Conservation (phyloP, 1,140 invertebrate species). For the Fopius arisanus region DNA sequence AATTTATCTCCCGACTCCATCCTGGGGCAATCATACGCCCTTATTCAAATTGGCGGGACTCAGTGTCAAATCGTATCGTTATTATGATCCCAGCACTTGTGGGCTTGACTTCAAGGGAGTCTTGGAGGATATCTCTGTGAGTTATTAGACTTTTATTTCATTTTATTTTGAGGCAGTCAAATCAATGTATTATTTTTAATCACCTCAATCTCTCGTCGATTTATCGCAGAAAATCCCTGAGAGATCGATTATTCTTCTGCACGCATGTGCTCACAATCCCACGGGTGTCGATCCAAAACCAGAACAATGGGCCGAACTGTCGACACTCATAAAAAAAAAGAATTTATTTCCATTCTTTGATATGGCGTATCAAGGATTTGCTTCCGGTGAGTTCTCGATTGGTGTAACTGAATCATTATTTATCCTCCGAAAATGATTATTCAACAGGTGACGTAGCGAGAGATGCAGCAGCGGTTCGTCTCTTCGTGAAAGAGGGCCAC, state of each 20-base stretch:
- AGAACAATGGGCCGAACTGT: slow-evolving; percentile 91
- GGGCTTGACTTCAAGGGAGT: slow-evolving; percentile 94
- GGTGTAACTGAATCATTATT: too few relatives aligned
- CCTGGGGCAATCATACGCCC: slow-evolving; percentile 98
- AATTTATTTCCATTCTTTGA: slow-evolving; percentile 98
- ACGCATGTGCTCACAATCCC: slow-evolving; percentile 99
- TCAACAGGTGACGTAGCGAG: slow-evolving; percentile 84
- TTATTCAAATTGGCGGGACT: slow-evolving; percentile 92
- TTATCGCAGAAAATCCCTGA: slow-evolving; percentile 88
- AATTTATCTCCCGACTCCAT: slow-evolving; percentile 92
- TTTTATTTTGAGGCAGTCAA: slow-evolving; percentile 2
- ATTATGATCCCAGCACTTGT: slow-evolving; percentile 95
- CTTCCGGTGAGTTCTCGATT: slow-evolving; percentile 74
- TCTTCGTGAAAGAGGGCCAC: slow-evolving; percentile 94
- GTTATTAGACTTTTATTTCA: slow-evolving; percentile 47
- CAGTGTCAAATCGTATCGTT: slow-evolving; percentile 89
- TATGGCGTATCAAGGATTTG: slow-evolving; percentile 99
- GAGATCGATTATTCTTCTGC: slow-evolving; percentile 90
- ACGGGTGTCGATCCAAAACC: slow-evolving; percentile 95
- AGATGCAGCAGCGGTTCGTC: slow-evolving; percentile 89
- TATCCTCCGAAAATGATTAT: too few relatives aligned
- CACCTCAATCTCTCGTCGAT: slow-evolving; percentile 7
- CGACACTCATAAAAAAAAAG: slow-evolving; percentile 77
- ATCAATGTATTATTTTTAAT: too few relatives aligned
- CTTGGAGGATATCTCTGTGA: slow-evolving; percentile 89